Percentiles rank a stretch among this genome's conserved stretches.
phyloP scores from a whole-genome alignment of 35 echinoderm and acorn worm genomes.

The Eucidaris tribuloides region DNA sequence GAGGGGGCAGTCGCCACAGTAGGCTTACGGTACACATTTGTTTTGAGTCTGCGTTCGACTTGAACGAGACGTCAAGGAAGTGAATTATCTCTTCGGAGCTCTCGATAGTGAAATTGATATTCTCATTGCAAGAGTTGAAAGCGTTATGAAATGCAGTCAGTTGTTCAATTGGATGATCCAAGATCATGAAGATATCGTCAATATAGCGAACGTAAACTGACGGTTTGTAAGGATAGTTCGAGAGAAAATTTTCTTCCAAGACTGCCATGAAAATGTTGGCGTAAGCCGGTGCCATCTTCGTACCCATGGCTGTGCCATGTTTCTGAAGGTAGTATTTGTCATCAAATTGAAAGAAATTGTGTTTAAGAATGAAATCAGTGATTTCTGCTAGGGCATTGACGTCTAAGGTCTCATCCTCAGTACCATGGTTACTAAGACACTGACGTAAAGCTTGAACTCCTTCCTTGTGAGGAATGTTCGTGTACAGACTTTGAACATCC shows the following conservation, averaged over 20 bases:
- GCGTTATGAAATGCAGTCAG: not conserved
- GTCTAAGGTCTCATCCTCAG: no score
- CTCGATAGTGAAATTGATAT: not conserved
- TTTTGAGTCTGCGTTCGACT: not conserved
- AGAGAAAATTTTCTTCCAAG: conserved; percentile 20
- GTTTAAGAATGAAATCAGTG: conserved; percentile 22
- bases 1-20: not conserved
- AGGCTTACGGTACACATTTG: not conserved
- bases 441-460: no score
- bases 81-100: not conserved
- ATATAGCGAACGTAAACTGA: not conserved
- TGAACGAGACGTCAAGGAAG: not conserved
- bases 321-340: conserved; percentile 29
- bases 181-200: not conserved
- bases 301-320: conserved; percentile 32
- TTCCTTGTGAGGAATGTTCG: not conserved
- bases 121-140: not conserved
- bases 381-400: not conserved
- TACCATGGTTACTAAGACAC: no score
- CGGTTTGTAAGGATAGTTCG: not conserved
- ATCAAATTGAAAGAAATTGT: conserved; percentile 47
- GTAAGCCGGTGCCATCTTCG: conserved; percentile 39
- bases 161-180: not conserved
- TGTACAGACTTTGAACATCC: not conserved
- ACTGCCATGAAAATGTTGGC: conserved; percentile 40